phyloP scores from a whole-genome alignment of 2,113 vertebrate genomes.

The Mystacornis crossleyi region DNA sequence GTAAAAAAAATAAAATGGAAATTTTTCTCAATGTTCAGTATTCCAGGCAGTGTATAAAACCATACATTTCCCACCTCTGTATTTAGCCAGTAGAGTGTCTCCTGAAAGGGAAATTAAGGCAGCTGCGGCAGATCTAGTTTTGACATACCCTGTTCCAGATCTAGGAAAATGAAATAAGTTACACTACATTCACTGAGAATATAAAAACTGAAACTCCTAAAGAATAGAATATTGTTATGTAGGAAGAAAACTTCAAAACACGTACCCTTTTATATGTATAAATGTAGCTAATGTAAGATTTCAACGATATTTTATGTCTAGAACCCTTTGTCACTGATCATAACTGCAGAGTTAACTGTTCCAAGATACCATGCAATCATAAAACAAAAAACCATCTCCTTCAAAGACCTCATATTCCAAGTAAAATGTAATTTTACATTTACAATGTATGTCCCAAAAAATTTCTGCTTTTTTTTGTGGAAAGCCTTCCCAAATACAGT shows the following conservation, averaged over 20 bases:
- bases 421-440: not conserved
- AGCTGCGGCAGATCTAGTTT: conserved; percentile 62
- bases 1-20: not conserved
- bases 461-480: not conserved
- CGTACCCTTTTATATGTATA: not conserved
- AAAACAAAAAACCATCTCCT: not conserved
- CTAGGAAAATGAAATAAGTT: conserved; percentile 49
- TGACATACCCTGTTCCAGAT: conserved; percentile 59
- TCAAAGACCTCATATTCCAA: not conserved
- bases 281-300: not conserved
- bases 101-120: conserved; percentile 79
- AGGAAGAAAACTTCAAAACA: not conserved
- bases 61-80: conserved; percentile 72
- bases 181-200: not conserved
- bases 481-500: not conserved
- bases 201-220: not conserved
- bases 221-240: not conserved
- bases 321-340: not conserved
- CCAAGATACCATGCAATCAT: not conserved
- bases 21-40: not conserved
- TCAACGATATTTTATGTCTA: not conserved
- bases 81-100: conserved; percentile 78
- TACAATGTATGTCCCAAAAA: not conserved
- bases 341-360: not conserved
- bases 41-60: not conserved